Evolutionary conservation across 1,140 invertebrate species (phyloP).

Genomic region (Himalopsyche phryganea): DNA sequence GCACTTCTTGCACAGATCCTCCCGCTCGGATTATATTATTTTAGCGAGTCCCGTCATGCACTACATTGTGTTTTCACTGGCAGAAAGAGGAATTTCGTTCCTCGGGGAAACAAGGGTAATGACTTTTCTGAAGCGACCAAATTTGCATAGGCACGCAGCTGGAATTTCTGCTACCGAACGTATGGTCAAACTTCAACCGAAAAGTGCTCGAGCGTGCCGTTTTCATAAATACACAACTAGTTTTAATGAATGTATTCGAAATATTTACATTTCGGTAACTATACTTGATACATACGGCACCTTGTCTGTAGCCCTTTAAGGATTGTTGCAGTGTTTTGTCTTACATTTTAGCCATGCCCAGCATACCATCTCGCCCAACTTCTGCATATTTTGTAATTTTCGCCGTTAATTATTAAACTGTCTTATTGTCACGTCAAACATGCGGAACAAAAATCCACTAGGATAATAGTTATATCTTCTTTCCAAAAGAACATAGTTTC

Average conservation of each 20-base stretch:
- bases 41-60: constrained; percentile 26
- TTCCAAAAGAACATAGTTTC: no score
- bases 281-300: neutral
- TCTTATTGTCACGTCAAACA: no score
- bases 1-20: neutral
- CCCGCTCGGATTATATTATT: constrained; percentile 14
- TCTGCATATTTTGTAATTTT: no score
- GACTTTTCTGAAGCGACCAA: constrained; percentile 30
- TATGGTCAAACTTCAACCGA: constrained; percentile 26
- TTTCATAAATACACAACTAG: no score
- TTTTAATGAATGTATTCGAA: neutral
- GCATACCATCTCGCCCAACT: no score
- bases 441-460: no score
- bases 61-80: constrained; percentile 10
- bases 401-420: no score
- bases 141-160: constrained; percentile 33
- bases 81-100: constrained; percentile 13
- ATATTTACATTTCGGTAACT: constrained; percentile 28
- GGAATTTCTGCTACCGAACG: constrained; percentile 24
- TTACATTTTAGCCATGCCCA: no score
- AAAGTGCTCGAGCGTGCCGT: neutral
- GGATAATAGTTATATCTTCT: no score
- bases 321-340: no score
- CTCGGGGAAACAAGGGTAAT: constrained; percentile 33
- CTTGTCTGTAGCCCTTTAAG: no score